A percentile compares a stretch with the other conserved stretches of the same genome.
Evolutionary conservation across 1,140 invertebrate genomes (phyloP).

Genomic region (Hyphantria cunea): DNA sequence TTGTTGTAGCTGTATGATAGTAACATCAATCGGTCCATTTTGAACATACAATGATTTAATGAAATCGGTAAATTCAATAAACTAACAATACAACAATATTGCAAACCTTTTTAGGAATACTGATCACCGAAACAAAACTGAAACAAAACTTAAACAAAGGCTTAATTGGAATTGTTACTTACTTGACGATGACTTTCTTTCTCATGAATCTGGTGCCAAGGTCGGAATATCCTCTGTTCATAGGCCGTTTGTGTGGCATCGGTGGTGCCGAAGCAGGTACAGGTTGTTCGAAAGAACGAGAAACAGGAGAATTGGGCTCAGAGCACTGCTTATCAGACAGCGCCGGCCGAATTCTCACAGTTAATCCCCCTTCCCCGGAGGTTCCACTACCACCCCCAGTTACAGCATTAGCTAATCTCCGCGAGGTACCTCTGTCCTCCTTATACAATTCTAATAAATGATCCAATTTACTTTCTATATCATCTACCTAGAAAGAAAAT

Average conservation of each 20-base stretch:
- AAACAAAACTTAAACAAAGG: too few species aligned
- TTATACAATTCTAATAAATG: conserved; percentile 96
- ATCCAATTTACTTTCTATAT: conserved; percentile 96
- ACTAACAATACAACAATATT: too few species aligned
- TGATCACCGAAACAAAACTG: too few species aligned
- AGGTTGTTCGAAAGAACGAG: conserved; percentile 59
- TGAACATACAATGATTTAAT: too few species aligned
- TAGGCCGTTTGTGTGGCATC: conserved; percentile 81
- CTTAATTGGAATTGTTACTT: conserved; percentile 28
- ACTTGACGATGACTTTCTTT: conserved; percentile 91
- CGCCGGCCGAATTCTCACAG: conserved; percentile 82
- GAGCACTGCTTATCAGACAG: conserved; percentile 89
- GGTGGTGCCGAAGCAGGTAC: conserved; percentile 52
- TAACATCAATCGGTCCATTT: too few species aligned
- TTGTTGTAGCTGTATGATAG: too few species aligned
- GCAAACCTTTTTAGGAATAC: too few species aligned
- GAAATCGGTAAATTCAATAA: too few species aligned
- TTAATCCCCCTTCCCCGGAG: conserved; percentile 43
- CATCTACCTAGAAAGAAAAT: conserved; percentile 88
- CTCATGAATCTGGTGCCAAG: conserved; percentile 89
- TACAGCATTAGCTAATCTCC: conserved; percentile 55
- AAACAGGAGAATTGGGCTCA: conserved; percentile 88
- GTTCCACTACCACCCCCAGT: conserved; percentile 54
- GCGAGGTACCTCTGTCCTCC: conserved; percentile 90
- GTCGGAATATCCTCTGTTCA: conserved; percentile 90